Evolutionary conservation across 2,113 vertebrate species (phyloP).

Genomic region (Siniperca chuatsi): DNA sequence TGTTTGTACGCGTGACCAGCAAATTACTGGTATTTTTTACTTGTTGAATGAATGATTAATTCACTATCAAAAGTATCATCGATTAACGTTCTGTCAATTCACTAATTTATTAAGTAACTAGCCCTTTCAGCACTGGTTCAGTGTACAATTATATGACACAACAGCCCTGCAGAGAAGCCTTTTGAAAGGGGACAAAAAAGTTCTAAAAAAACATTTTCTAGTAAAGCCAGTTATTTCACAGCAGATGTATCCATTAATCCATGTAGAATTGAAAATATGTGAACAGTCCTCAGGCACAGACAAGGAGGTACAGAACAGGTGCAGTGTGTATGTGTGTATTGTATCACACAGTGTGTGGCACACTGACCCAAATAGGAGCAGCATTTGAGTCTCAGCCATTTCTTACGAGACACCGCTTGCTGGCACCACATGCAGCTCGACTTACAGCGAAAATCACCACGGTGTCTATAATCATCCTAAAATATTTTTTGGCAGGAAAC

Average conservation of each 20-base stretch:
- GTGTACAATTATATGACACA: too few relatives aligned
- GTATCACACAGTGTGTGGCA: slow-evolving; percentile 29
- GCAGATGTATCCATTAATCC: background rate
- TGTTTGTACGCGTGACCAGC: too few relatives aligned
- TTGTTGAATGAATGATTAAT: background rate
- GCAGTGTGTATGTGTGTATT: slow-evolving; percentile 13
- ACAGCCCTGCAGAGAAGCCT: background rate
- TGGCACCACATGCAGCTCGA: slow-evolving; percentile 20
- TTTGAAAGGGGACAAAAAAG: background rate
- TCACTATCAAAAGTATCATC: background rate
- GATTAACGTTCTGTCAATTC: too few relatives aligned
- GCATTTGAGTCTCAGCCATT: slow-evolving; percentile 25
- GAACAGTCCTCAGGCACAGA: slow-evolving; percentile 8
- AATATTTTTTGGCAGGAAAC: background rate
- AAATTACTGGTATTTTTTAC: background rate
- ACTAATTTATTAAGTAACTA: too few relatives aligned
- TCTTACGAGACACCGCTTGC: background rate
- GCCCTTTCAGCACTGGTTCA: background rate
- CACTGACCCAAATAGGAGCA: slow-evolving; percentile 65
- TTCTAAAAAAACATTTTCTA: background rate
- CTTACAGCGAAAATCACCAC: background rate
- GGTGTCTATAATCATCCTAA: background rate
- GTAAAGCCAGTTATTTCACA: slow-evolving; percentile 6
- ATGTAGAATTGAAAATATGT: background rate
- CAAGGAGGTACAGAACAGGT: background rate